Conservation (phyloP, 2,113 vertebrate genomes). For the Muntiacus muntjak region DNA sequence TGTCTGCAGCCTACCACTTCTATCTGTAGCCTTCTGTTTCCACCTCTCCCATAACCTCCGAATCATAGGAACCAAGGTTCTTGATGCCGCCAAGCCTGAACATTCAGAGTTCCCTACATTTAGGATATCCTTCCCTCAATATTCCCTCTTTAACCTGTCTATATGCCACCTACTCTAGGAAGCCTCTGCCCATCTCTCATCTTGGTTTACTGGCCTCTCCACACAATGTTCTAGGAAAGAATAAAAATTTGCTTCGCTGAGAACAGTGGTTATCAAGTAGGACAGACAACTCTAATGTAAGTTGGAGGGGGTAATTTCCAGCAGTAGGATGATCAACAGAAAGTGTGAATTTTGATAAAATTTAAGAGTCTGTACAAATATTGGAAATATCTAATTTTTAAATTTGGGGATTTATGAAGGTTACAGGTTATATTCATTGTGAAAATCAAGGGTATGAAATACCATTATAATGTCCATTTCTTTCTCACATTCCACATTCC, state of each 20-base stretch:
- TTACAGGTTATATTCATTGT: not conserved
- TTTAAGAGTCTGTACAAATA: not conserved
- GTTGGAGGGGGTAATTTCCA: not conserved
- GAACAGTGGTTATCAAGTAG: not conserved
- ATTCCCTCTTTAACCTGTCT: not conserved
- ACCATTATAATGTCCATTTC: not conserved
- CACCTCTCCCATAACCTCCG: not conserved
- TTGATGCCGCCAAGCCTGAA: not conserved
- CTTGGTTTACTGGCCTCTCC: not conserved
- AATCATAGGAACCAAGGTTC: not conserved
- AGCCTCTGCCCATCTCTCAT: not conserved
- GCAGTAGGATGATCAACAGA: not conserved
- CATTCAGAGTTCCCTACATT: not conserved
- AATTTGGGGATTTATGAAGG: not conserved
- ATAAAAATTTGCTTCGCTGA: not conserved
- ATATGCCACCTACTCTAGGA: not conserved
- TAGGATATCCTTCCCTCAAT: not conserved
- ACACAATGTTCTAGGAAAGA: not conserved
- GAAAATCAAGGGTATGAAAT: not conserved
- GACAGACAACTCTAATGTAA: not conserved
- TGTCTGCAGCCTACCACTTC: not conserved
- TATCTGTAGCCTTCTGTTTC: not conserved
- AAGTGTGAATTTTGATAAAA: not conserved
- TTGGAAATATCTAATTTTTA: not conserved
- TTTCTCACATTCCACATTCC: not conserved